Conservation (phyloP, 2,888 invertebrate species). For the Rhagonycha lutea region DNA sequence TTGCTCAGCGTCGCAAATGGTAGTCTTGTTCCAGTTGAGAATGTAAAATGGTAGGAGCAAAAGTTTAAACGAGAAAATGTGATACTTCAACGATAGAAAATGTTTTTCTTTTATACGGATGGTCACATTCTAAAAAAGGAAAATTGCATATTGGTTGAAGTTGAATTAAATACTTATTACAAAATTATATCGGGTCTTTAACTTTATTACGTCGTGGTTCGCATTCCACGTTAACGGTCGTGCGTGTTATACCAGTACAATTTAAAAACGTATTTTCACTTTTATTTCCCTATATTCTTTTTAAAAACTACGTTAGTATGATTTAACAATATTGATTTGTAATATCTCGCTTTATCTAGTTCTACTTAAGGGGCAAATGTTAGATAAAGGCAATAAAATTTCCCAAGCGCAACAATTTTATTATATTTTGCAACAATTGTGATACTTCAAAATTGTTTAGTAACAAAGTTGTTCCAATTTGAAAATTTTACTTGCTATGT, state of each 20-base stretch:
- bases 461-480: background rate
- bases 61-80: background rate
- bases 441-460: background rate
- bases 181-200: background rate
- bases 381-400: background rate
- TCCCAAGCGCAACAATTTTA: background rate
- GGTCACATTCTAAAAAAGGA: background rate
- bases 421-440: background rate
- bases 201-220: background rate
- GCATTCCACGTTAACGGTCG: background rate
- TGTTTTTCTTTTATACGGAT: background rate
- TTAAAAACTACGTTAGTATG: background rate
- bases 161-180: no score
- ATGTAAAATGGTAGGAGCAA: conserved; percentile 6
- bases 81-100: background rate
- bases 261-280: no score
- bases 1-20: conserved; percentile 4
- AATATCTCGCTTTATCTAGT: background rate
- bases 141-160: background rate
- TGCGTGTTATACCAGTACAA: no score
- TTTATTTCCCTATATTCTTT: no score
- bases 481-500: background rate
- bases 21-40: background rate
- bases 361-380: background rate
- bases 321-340: background rate